A percentile compares a stretch with the other conserved stretches of the same genome.
phyloP scores from a whole-genome alignment of 2,888 invertebrate genomes.

The Syritta pipiens region DNA sequence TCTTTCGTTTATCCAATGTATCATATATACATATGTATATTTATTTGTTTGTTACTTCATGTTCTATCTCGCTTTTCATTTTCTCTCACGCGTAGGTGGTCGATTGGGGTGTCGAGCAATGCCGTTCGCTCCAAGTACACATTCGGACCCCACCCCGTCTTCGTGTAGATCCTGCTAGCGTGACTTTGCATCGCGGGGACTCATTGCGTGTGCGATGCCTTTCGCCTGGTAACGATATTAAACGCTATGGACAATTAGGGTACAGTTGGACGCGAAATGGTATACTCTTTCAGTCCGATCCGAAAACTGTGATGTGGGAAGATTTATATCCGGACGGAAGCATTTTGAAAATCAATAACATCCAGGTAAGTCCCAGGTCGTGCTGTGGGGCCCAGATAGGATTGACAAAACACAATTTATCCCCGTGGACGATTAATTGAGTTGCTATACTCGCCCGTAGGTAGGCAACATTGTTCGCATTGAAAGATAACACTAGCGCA shows the following conservation, averaged over 20 bases:
- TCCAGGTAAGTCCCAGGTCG: constrained; percentile 82
- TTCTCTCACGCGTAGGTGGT: constrained; percentile 80
- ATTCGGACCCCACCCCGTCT: constrained; percentile 83
- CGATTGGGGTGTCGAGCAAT: constrained; percentile 85
- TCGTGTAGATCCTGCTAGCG: constrained; percentile 84
- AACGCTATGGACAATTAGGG: constrained; percentile 84
- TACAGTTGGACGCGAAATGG: constrained; percentile 92
- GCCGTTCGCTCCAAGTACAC: constrained; percentile 82
- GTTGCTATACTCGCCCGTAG: constrained; percentile 15
- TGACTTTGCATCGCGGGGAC: constrained; percentile 82
- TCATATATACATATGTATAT: too few relatives aligned
- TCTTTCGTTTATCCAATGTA: too few relatives aligned
- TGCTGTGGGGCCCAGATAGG: not conserved
- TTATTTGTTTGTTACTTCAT: constrained; percentile 22
- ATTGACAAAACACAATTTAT: constrained; percentile 47
- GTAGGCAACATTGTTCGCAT: constrained; percentile 2
- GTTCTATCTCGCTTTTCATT: constrained; percentile 18
- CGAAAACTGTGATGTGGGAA: constrained; percentile 90
- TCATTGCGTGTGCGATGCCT: constrained; percentile 81
- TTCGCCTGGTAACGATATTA: constrained; percentile 83
- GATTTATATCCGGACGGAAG: constrained; percentile 91
- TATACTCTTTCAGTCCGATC: constrained; percentile 85
- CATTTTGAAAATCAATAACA: constrained; percentile 87
- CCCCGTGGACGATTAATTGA: constrained; percentile 51
- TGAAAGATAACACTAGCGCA: constrained; percentile 16